Evolutionary conservation across 2,797 vertebrate genomes (phyloP), one percentile per base, ranked within the genome.

Genomic region (Alectoris magna): DNA sequence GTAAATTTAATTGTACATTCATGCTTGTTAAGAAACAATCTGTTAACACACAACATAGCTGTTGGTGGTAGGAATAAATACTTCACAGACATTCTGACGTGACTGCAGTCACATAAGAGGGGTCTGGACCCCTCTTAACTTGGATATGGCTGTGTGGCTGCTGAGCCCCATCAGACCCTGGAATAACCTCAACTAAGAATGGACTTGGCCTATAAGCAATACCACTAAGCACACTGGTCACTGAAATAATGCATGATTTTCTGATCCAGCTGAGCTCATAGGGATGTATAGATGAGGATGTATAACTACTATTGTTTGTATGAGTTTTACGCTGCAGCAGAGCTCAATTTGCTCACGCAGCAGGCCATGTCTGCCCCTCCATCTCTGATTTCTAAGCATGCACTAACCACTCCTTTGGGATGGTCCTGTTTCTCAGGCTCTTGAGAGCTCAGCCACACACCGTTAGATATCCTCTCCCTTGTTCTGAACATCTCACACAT

Each of bases 301-400:
- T 24, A 0, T 18, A 75, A 29, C 14, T 67, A 70, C 39, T 18
- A 38, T 11, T 5, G 10, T 29, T 79, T 41, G 36, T 3, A 46
- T 7, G n/a, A 75, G 39, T 9, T 5, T 13, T 18, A 23, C 0
- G 0, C 60, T 71, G 59, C 41, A 73, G 64, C n/a, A 70, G 53
- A 88, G 21, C 60, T 78, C 11, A 58, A 15, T 38, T 51, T 81
- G 59, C 66, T 81, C 74, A 29, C 21, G 44, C 44, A 46, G 44
- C 27, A 69, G 10, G n/a, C 15, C 41, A 36, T 23, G 22, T 18
- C 0, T 81, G 46, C 36, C 43, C 23, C 71, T 84, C 31, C 23
- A 43, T 9, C 69, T 58, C 58, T 2, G 1, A 82, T 27, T 82
- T 62, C 39, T 22, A 68, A 70, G 60, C 16, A 27, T 1, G 17